A percentile compares a stretch with the other conserved stretches of the same genome.
Evolutionary conservation across 2,888 invertebrate genomes (phyloP).

Genomic region (Hedya salicella): DNA sequence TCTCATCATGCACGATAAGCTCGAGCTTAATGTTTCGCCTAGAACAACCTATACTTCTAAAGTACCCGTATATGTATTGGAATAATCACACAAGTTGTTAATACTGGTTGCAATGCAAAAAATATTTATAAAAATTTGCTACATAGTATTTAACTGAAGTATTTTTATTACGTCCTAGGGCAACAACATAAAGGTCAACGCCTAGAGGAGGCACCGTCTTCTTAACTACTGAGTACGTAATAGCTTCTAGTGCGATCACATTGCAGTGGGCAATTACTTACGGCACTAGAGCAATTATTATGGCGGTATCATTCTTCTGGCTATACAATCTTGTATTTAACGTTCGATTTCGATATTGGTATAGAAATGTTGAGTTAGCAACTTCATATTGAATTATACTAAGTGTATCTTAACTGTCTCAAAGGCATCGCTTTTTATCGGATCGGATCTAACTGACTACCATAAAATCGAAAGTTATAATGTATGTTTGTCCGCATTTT

Average conservation of each 20-base stretch:
- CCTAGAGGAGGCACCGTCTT: constrained; percentile 4
- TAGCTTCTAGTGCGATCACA: constrained; percentile 44
- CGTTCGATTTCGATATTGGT: not conserved
- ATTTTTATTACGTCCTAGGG: constrained; percentile 12
- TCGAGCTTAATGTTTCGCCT: too few species aligned
- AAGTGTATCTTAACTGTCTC: too few species aligned
- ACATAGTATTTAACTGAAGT: constrained; percentile 25
- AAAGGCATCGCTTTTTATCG: too few species aligned
- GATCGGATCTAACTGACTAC: too few species aligned
- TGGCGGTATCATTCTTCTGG: constrained; percentile 40
- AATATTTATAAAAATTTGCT: not conserved
- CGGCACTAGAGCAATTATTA: constrained; percentile 66
- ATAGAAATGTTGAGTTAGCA: too few species aligned
- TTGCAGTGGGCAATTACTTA: constrained; percentile 62
- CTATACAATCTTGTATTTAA: constrained; percentile 8
- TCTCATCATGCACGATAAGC: too few species aligned
- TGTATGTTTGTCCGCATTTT: too few species aligned
- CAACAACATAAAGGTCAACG: constrained; percentile 19
- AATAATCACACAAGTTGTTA: not conserved
- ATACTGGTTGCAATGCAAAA: not conserved
- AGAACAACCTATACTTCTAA: not conserved
- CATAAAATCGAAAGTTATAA: too few species aligned
- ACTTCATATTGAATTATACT: too few species aligned
- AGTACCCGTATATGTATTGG: not conserved
- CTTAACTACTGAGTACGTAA: constrained; percentile 16